Base-by-base conservation (phyloP, 2,113 vertebrate species). In the Hemichromis elongatus region DNA sequence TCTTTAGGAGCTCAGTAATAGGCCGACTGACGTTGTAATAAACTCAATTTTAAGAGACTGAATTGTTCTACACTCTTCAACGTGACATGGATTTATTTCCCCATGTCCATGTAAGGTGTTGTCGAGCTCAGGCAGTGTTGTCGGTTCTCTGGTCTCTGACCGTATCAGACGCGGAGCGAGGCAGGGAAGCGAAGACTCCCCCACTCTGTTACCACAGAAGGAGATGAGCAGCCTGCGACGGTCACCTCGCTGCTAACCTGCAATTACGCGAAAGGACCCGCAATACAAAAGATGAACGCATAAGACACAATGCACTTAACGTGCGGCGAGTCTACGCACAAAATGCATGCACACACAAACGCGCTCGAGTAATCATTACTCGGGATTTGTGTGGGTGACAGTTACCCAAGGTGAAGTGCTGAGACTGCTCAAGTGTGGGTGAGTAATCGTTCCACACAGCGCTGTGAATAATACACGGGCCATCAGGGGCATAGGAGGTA, bases 91-190 rank as follows among this genome's bases (percentile, higher is more conserved):
- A 28, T 50, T 61, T 10, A 21, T 28, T 28, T 9, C 19, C 61
- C 14, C 6, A 9, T 57, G 73, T 81, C 92, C 92, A 85, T 89
- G 77, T 90, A 89, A 24, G 91, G 92, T 9, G 66, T 1, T 42
- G 28, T 54, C 2, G 2, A 59, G 59, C 59, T 87, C 35, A 2
- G 82, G 8, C 28, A 0, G 14, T 90, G 90, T 89, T 87, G 78
- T 85, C 87, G 78, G 79, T 80, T 61, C 63, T 68, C 53, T 24
- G 81, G 50, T 81, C 35, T 18, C 83, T 35, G 87, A 87, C 85
- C 63, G 7, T 9, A 16, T 55, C 55, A 16, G 11, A 40, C 9
- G 13, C 6, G 1, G 42, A 7, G 16, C 3, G 28, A 12, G 28
- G 55, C 40, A 7, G 12, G 28, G 30, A 42, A 12, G 57, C 6